Conservation (phyloP, 2,888 invertebrate genomes). For the Resseliella maxima region DNA sequence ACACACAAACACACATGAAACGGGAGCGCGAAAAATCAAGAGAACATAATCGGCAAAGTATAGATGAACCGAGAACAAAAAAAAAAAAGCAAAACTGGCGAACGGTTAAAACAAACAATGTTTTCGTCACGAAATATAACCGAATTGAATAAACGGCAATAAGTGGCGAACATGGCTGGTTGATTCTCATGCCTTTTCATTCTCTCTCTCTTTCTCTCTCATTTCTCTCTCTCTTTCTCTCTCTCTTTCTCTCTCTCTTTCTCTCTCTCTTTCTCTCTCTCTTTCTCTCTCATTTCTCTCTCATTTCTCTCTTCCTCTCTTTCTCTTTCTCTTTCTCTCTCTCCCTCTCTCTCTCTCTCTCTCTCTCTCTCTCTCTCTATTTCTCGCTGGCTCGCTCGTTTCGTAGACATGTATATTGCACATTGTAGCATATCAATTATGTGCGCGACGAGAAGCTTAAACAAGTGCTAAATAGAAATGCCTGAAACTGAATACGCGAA, state of each 20-base stretch:
- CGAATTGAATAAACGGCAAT: slow-evolving; percentile 38
- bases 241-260: too few relatives aligned
- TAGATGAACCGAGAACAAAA: not conserved
- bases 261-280: too few relatives aligned
- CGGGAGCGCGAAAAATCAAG: not conserved
- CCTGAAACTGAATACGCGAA: not conserved
- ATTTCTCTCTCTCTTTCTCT: not conserved
- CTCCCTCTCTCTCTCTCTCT: too few relatives aligned
- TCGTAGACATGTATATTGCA: not conserved
- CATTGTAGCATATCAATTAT: slow-evolving; percentile 8
- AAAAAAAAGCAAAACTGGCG: not conserved
- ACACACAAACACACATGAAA: too few relatives aligned
- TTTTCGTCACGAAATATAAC: slow-evolving; percentile 18
- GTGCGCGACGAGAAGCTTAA: slow-evolving; percentile 7
- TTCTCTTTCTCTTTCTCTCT: too few relatives aligned
- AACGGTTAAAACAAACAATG: slow-evolving; percentile 18
- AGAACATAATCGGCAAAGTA: slow-evolving; percentile 18
- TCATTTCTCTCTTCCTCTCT: not conserved
- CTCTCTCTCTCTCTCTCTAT: too few relatives aligned
- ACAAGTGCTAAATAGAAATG: not conserved
- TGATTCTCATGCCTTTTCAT: too few relatives aligned
- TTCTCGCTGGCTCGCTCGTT: not conserved
- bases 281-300: not conserved
- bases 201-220: not conserved
- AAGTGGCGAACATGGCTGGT: not conserved